phyloP scores from a whole-genome alignment of 2,888 invertebrate species.

The Ctena decussata region DNA sequence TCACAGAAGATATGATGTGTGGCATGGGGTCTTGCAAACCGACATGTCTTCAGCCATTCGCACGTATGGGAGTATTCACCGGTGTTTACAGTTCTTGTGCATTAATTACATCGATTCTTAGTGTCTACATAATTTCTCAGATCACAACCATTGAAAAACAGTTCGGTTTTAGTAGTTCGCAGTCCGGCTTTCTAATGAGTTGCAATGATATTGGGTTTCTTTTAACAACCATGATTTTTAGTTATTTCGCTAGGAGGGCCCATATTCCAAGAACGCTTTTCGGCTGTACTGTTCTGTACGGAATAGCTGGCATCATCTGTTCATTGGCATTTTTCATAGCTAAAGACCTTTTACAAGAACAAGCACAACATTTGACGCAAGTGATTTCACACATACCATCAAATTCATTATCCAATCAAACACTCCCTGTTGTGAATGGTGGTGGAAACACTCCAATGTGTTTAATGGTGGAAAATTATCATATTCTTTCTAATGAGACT shows the following conservation, averaged over 20 bases:
- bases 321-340: conserved; percentile 61
- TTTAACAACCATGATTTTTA: conserved; percentile 67
- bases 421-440: not conserved
- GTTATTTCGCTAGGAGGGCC: conserved; percentile 62
- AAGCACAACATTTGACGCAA: not conserved
- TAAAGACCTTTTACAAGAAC: conserved; percentile 46
- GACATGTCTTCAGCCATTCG: conserved; percentile 51
- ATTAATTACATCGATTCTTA: conserved; percentile 64
- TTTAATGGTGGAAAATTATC: no score
- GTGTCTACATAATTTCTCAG: conserved; percentile 70
- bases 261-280: conserved; percentile 67
- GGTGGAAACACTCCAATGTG: not conserved
- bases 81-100: conserved; percentile 63
- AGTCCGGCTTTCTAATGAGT: conserved; percentile 76
- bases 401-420: no score
- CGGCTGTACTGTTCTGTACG: conserved; percentile 59
- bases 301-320: conserved; percentile 65
- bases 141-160: conserved; percentile 78
- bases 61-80: conserved; percentile 59
- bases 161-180: conserved; percentile 76
- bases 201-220: conserved; percentile 80
- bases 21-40: conserved; percentile 64
- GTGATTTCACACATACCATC: not conserved
- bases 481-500: not conserved
- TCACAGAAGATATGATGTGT: conserved; percentile 62